These are phyloP conservation scores for Xanthorhoe designata DNA, from an alignment of 2,888 invertebrate species.

Conservation along the genomic window DNA sequence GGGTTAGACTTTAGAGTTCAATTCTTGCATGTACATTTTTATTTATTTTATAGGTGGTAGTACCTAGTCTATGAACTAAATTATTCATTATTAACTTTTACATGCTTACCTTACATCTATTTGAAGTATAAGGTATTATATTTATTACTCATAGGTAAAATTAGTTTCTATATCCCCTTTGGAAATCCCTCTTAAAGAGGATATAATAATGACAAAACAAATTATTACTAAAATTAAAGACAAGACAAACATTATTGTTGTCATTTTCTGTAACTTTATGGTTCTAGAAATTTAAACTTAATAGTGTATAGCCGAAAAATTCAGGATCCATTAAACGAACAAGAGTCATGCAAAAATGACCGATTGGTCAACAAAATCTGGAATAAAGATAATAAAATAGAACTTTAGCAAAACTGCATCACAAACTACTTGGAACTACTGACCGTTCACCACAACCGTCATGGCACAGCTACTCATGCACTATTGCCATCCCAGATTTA, in stretches of 20 bases:
- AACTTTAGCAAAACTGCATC: conserved; percentile 79
- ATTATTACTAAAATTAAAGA: neutral
- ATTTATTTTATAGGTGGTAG: no score
- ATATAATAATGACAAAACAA: neutral
- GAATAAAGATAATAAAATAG: conserved; percentile 74
- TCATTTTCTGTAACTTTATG: neutral
- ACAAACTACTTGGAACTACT: conserved; percentile 68
- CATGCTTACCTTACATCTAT: no score
- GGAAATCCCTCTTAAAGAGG: no score
- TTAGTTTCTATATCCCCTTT: no score
- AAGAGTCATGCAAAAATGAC: conserved; percentile 66
- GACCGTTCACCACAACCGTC: conserved; percentile 79
- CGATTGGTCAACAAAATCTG: conserved; percentile 38
- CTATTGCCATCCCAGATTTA: conserved; percentile 59
- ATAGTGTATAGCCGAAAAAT: neutral
- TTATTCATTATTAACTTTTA: no score
- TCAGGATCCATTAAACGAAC: conserved; percentile 64
- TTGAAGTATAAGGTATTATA: no score
- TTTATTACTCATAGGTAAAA: no score
- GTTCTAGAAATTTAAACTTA: no score
- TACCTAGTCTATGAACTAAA: no score
- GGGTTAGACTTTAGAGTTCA: no score
- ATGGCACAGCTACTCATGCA: conserved; percentile 83
- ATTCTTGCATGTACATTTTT: no score
- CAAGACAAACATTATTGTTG: neutral